Base-by-base conservation (phyloP, 35 echinoderm and acorn worm genomes). In the Amphiura filiformis region DNA sequence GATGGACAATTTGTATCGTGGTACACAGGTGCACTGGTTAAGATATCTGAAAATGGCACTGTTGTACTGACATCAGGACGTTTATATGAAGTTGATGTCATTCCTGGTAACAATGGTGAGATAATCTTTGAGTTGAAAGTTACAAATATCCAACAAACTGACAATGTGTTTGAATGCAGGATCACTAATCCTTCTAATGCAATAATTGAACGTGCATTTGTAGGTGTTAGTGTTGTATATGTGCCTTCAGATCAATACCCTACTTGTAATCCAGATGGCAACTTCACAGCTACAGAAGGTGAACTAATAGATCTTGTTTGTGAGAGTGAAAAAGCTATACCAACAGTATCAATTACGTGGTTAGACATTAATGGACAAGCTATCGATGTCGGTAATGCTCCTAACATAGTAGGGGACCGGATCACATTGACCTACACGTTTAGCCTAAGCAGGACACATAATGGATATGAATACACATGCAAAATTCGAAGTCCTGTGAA, bases 181-280 rank as follows among this genome's bases (percentile, higher is more conserved):
- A 40, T 85, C 35, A 12, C 1, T 26, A 36, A 34, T 44, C 23
- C 18, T 12, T 17, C n/a, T 0, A 52, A 35, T 1, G 32, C 34
- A 1, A 9, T 84, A 3, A 1, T 0, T 15, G n/a, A 18, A 9
- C 0, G 13, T 34, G 13, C 14, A 36, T 85, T 85, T 32, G 61
- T 30, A 15, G 17, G 2, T 22, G 14, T 85, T 31, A 56, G 13
- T 20, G 83, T 85, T 61, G 13, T 22, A 11, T 85, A 85, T 28
- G 64, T 85, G 32, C 83, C 83, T n/a, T 56, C 34, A 30, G 83
- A 36, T 34, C 22, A 37, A 35, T 42, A 47, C 56, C 83, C 83
- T 65, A 64, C 17, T 35, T 85, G 83, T 34, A 34, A 1, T 13
- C 35, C 44, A 85, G 0, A 0, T 14, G 56, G 26, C 26, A 70